Evolutionary conservation across 2,113 vertebrate species (phyloP), one percentile per base, ranked within the genome.

Genomic region (Nymphicus hollandicus): DNA sequence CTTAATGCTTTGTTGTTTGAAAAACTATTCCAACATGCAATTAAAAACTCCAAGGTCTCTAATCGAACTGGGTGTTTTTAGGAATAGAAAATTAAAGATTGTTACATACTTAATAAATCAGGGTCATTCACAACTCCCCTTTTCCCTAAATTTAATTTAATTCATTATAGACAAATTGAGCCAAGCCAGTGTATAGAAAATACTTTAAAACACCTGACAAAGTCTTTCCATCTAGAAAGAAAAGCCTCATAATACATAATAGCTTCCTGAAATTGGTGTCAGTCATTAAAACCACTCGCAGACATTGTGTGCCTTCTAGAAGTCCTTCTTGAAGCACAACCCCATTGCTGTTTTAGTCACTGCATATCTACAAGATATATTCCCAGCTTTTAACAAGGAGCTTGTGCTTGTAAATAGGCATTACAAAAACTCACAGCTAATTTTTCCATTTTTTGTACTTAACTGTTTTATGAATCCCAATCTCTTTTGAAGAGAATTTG

Each of bases 241-340:
- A 97, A 95, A 99, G 93, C 56, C 91, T 97, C 44, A 47, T 96
- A 90, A 98, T 79, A 77, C 44, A 47, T 96, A 90, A 98, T 79
- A 77, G 95, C 96, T 95, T 86, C 66, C 90, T 96, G 85, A 82
- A 87, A 71, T 97, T 70, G 0, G 80, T 55, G 74, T 97, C 95
- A 46, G 92, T 94, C 94, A 64, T 91, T 89, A 86, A 88, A 88
- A 50, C 33, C 33, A 35, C 65, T 85, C 60, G 39, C 88, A 33
- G 58, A 39, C 28, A 28, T 4, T 5, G 53, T 47, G 33, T 88
- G 74, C 80, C 92, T 95, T 76, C 68, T 46, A 28, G 17, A 61
- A 52, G 71, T 49, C 31, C 28, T 43, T 23, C 80, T 91, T 43
- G 8, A 47, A 29, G 69, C 85, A 56, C 53, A 16, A 50, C 76